A percentile compares a stretch with the other conserved stretches of the same genome.
phyloP scores from a whole-genome alignment of 2,113 vertebrate species.

The Anoplopoma fimbria region DNA sequence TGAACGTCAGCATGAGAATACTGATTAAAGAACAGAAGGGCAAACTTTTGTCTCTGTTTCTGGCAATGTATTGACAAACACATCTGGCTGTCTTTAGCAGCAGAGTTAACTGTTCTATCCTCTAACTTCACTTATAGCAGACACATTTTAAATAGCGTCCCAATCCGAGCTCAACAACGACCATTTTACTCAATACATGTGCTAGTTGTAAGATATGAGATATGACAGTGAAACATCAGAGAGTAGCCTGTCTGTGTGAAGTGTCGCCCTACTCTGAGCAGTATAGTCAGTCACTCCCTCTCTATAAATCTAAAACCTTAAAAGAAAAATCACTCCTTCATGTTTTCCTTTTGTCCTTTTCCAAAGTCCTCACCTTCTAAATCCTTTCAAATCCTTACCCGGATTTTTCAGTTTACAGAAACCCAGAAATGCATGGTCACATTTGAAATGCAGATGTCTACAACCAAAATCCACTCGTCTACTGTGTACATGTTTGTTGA shows the following conservation, averaged over 20 bases:
- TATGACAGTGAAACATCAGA: constrained; percentile 48
- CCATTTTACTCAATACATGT: neutral
- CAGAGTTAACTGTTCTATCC: neutral
- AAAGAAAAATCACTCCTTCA: constrained; percentile 57
- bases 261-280: constrained; percentile 71
- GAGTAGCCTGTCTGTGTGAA: constrained; percentile 70
- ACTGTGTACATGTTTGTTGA: constrained; percentile 76
- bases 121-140: neutral
- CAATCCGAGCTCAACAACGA: neutral
- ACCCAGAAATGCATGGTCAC: constrained; percentile 74
- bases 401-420: constrained; percentile 47
- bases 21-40: neutral
- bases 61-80: neutral
- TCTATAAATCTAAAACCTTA: constrained; percentile 75
- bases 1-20: constrained; percentile 10
- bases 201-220: neutral
- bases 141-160: neutral
- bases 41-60: neutral
- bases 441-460: constrained; percentile 97
- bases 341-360: constrained; percentile 62
- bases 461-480: constrained; percentile 66
- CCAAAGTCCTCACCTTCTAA: constrained; percentile 65
- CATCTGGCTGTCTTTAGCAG: neutral
- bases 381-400: constrained; percentile 66
- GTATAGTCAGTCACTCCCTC: constrained; percentile 74